A percentile compares a stretch with the other conserved stretches of the same genome.
These are phyloP conservation scores for Tetrax tetrax DNA, from an alignment of 2,113 vertebrate species.

Conservation along the genomic window DNA sequence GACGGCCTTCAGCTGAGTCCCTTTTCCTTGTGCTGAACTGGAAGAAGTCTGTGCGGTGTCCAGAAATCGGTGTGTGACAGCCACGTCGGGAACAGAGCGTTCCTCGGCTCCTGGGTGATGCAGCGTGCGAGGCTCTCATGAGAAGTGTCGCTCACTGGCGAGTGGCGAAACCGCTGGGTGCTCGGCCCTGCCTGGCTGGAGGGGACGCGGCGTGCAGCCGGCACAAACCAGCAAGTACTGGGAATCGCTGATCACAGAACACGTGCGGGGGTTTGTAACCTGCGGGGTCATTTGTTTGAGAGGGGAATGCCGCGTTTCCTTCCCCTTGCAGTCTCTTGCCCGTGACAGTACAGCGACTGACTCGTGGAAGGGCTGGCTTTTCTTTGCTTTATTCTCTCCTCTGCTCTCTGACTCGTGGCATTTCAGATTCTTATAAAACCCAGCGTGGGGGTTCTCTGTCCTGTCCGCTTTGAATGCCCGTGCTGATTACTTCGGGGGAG, in stretches of 20 bases:
- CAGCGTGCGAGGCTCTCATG: fast-evolving
- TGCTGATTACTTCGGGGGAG: neutral
- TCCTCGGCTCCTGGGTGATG: neutral
- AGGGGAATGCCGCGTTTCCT: neutral
- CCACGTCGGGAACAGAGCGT: neutral
- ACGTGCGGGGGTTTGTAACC: too few relatives aligned
- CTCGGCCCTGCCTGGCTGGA: neutral
- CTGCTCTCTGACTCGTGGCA: fast-evolving
- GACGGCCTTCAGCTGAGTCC: neutral
- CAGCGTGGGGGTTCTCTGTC: neutral
- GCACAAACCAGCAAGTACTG: neutral
- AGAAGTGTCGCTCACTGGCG: neutral
- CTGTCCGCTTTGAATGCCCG: neutral
- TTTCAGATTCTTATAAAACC: neutral
- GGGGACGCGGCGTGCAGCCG: neutral
- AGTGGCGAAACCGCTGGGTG: neutral
- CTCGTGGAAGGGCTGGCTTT: fast-evolving
- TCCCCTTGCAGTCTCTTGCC: neutral
- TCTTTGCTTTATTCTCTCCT: neutral
- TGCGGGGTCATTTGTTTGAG: neutral
- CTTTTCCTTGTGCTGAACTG: neutral
- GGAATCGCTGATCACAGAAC: neutral
- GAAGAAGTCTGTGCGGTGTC: neutral
- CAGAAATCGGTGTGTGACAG: fast-evolving
- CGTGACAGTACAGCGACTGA: too few relatives aligned